Conservation (phyloP, 2,113 vertebrate genomes). For the Catagonus wagneri region DNA sequence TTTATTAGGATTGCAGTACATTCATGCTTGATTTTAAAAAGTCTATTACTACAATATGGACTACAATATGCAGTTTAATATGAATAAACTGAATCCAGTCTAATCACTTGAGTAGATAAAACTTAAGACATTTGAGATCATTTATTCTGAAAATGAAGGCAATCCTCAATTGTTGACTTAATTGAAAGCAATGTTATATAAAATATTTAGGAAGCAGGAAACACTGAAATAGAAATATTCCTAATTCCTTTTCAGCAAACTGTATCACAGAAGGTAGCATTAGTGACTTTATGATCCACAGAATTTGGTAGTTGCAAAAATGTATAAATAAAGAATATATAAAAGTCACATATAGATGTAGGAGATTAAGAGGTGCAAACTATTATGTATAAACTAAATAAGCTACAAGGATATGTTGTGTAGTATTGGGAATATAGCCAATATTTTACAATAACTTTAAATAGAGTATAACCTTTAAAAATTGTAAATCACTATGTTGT, state of each 20-base stretch:
- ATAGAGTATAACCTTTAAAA: neutral
- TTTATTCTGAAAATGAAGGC: neutral
- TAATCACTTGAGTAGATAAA: neutral
- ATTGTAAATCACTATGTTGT: neutral
- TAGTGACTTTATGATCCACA: neutral
- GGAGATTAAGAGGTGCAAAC: neutral
- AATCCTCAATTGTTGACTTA: neutral
- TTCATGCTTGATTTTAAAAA: accelerated
- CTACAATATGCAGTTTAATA: too few relatives aligned
- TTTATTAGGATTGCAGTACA: neutral
- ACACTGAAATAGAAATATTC: neutral
- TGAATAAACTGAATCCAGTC: neutral
- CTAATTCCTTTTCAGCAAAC: neutral
- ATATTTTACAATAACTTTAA: neutral
- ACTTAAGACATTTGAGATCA: neutral
- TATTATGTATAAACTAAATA: neutral
- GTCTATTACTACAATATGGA: neutral
- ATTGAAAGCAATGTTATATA: neutral
- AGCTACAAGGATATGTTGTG: neutral
- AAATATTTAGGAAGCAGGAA: neutral
- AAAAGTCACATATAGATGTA: neutral
- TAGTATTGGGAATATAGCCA: neutral
- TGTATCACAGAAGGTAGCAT: neutral
- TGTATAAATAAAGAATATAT: neutral
- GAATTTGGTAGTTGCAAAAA: neutral